Conservation (phyloP, 2,113 vertebrate genomes). For the Cephalopholis sonnerati region DNA sequence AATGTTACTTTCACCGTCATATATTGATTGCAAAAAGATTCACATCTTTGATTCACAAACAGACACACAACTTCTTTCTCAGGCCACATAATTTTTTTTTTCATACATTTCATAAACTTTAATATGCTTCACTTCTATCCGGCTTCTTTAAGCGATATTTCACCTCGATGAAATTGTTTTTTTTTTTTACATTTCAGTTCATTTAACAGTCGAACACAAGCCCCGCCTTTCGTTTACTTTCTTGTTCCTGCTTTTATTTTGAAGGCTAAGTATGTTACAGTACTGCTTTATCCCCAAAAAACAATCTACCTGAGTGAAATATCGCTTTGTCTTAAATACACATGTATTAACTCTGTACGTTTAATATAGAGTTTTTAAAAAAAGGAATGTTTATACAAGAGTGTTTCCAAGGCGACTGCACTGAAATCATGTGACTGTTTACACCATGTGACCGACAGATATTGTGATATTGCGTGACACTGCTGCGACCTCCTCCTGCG, state of each 20-base stretch:
- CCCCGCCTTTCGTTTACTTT: background rate
- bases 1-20: conserved; percentile 44
- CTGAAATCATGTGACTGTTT: conserved; percentile 19
- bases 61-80: conserved; percentile 21
- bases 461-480: conserved; percentile 8
- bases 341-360: background rate
- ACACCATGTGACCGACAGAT: conserved; percentile 8
- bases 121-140: conserved; percentile 19
- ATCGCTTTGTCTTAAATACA: conserved; percentile 31
- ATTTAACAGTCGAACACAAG: background rate
- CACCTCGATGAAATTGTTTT: background rate
- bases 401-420: conserved; percentile 4
- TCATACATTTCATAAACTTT: conserved; percentile 42
- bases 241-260: conserved; percentile 21
- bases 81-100: conserved; percentile 25
- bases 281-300: background rate
- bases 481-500: background rate
- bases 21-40: conserved; percentile 24
- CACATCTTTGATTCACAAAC: conserved; percentile 33
- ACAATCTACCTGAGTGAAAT: conserved; percentile 24
- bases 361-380: background rate
- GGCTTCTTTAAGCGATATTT: conserved; percentile 33
- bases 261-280: background rate
- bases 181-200: background rate
- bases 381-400: conserved; percentile 32